phyloP scores from a whole-genome alignment of 2,113 vertebrate species.

The Morone saxatilis region DNA sequence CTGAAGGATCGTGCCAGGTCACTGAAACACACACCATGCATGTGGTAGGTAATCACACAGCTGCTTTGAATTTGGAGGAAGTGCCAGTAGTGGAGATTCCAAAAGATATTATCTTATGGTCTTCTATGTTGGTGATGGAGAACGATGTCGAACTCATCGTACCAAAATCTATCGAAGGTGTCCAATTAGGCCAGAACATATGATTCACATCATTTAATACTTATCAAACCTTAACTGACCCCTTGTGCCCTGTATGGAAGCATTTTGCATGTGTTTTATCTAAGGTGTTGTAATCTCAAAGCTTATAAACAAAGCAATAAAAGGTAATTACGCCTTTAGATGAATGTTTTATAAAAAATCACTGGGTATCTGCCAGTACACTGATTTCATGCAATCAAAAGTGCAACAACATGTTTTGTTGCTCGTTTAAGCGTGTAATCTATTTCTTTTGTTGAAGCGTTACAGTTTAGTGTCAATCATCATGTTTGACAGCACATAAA shows the following conservation, averaged over 20 bases:
- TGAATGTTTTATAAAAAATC: neutral
- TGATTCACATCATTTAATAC: neutral
- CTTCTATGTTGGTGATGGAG: no score
- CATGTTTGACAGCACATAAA: neutral
- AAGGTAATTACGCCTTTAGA: neutral
- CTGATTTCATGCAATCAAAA: neutral
- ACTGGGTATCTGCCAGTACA: neutral
- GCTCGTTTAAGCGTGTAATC: no score
- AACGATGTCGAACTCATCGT: no score
- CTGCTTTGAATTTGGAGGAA: neutral
- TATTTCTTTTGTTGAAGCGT: no score
- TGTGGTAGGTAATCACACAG: conserved; percentile 64
- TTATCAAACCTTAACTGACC: neutral
- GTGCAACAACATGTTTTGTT: neutral
- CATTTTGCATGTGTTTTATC: neutral
- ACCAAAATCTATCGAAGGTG: no score
- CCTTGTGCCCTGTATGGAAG: neutral
- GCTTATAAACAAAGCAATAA: neutral
- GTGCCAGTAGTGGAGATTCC: rapidly evolving
- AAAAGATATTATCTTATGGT: no score
- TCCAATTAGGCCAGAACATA: neutral
- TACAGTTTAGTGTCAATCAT: no score
- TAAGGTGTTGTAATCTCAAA: neutral
- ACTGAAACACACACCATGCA: conserved; percentile 40
- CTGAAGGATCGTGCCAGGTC: conserved; percentile 33